Conservation (phyloP, 2,888 invertebrate species). For the Polietes domitor region DNA sequence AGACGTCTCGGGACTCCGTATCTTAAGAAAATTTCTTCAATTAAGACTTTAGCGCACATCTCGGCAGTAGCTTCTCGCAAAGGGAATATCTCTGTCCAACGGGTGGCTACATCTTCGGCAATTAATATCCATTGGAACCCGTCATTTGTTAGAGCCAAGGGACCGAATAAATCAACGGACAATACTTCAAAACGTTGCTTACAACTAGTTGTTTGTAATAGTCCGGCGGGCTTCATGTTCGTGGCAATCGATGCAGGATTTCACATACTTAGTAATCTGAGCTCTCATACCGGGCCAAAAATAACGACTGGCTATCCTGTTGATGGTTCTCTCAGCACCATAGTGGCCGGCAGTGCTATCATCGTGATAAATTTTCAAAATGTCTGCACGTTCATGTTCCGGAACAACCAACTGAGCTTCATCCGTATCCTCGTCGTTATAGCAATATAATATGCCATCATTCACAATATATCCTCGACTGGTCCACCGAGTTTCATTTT, state of each 20-base stretch:
- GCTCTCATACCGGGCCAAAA: conserved; percentile 64
- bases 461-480: conserved; percentile 28
- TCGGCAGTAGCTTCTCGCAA: conserved; percentile 72
- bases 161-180: conserved; percentile 66
- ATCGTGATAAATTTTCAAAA: conserved; percentile 58
- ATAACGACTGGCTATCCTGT: conserved; percentile 51
- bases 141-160: conserved; percentile 56
- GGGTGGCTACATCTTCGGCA: conserved; percentile 71
- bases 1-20: conserved; percentile 74
- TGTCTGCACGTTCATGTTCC: conserved; percentile 29
- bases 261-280: conserved; percentile 52
- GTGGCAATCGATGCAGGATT: conserved; percentile 56
- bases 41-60: conserved; percentile 69
- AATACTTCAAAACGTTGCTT: conserved; percentile 65
- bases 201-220: conserved; percentile 63
- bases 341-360: conserved; percentile 65
- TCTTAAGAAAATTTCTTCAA: conserved; percentile 75
- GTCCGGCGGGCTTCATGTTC: conserved; percentile 64
- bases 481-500: conserved; percentile 4
- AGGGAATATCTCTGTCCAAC: conserved; percentile 73
- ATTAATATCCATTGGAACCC: conserved; percentile 69
- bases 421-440: conserved; percentile 22
- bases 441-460: conserved; percentile 30
- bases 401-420: conserved; percentile 54
- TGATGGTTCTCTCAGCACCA: conserved; percentile 57